Conservation (phyloP, 2,797 vertebrate species). For the Carapus acus region DNA sequence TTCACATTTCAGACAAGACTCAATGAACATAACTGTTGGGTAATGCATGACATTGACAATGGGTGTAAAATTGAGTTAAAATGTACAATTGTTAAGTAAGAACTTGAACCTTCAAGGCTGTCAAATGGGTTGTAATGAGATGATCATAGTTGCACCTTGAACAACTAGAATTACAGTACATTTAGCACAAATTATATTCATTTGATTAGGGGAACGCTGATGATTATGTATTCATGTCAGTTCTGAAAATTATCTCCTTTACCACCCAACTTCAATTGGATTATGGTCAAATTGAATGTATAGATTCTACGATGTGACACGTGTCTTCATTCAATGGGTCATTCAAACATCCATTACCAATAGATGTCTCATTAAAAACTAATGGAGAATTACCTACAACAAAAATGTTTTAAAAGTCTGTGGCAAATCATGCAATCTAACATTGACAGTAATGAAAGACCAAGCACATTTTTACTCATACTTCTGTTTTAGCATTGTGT, state of each 20-base stretch:
- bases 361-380: conserved; percentile 20
- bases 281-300: too few species aligned
- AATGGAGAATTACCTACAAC: conserved; percentile 21
- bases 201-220: too few species aligned
- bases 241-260: too few species aligned
- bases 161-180: neutral
- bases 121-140: conserved; percentile 29
- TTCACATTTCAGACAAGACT: conserved; percentile 15
- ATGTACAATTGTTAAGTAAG: too few species aligned
- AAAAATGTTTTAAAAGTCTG: conserved; percentile 26
- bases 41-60: conserved; percentile 1
- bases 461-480: conserved; percentile 37
- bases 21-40: conserved; percentile 29
- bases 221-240: too few species aligned
- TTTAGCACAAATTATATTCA: too few species aligned
- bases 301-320: conserved; percentile 11
- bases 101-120: conserved; percentile 68
- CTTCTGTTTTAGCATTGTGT: conserved; percentile 22
- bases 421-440: conserved; percentile 31
- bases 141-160: neutral
- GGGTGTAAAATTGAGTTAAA: neutral
- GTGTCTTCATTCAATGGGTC: conserved; percentile 45
- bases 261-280: too few species aligned
- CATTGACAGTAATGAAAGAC: conserved; percentile 37
- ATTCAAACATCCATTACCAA: conserved; percentile 15